A percentile compares a stretch with the other conserved stretches of the same genome.
phyloP scores from a whole-genome alignment of 2,797 vertebrate genomes.

The Gambusia yucatana region DNA sequence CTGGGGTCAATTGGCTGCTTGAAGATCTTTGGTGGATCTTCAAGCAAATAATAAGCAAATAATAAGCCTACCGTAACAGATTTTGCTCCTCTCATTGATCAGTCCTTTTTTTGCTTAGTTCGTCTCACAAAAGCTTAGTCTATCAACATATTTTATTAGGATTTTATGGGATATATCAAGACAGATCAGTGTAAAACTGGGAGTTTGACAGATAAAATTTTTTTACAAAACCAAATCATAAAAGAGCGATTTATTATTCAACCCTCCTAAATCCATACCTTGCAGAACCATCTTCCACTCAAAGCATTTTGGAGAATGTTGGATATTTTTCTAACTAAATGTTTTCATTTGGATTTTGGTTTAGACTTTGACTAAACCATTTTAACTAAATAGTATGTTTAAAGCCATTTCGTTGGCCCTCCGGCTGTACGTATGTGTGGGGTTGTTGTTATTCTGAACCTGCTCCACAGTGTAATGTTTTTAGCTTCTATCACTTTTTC shows the following conservation, averaged over 20 bases:
- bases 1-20: background rate
- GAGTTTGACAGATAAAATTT: background rate
- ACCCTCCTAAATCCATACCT: background rate
- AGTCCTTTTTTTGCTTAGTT: background rate
- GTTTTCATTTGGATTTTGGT: background rate
- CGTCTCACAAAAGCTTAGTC: background rate
- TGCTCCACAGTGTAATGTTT: background rate
- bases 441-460: background rate
- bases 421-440: background rate
- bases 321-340: background rate
- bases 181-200: background rate
- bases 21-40: background rate
- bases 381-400: background rate
- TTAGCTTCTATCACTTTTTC: background rate
- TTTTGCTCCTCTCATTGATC: background rate
- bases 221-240: background rate
- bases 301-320: background rate
- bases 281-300: background rate
- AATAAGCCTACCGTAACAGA: background rate
- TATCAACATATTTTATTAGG: background rate
- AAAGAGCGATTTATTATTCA: background rate
- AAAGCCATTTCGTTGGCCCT: background rate
- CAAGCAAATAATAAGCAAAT: background rate
- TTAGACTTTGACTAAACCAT: background rate
- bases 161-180: background rate